Percentiles rank a stretch among this genome's conserved stretches.
These are phyloP conservation scores for Calidris pygmaea DNA, from an alignment of 2,113 vertebrate species.

Conservation along the genomic window DNA sequence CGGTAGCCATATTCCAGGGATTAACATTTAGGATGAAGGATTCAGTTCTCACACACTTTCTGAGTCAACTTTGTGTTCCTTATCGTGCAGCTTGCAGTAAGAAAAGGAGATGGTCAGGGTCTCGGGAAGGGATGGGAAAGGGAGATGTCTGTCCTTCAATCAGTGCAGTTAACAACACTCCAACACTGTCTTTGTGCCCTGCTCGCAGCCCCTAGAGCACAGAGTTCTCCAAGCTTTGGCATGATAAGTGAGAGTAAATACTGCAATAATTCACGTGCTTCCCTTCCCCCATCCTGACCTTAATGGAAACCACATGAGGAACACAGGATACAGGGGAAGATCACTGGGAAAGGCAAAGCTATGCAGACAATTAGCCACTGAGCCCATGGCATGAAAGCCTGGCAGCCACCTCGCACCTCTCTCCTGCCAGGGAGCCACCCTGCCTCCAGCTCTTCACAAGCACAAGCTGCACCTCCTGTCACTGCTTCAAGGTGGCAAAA, in stretches of 20 bases:
- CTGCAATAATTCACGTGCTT: neutral
- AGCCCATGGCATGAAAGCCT: neutral
- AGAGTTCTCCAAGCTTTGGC: neutral
- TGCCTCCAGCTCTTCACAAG: neutral
- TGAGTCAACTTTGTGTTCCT: neutral
- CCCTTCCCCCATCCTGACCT: neutral
- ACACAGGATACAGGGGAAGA: neutral
- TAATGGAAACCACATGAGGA: constrained; percentile 32
- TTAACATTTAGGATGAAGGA: neutral
- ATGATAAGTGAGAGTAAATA: neutral
- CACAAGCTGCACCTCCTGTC: neutral
- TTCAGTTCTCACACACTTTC: neutral
- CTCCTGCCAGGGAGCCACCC: neutral
- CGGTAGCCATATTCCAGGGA: neutral
- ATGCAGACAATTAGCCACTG: neutral
- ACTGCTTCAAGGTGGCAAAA: neutral
- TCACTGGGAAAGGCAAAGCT: neutral
- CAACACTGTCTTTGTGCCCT: neutral
- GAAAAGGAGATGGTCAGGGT: neutral
- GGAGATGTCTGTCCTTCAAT: neutral
- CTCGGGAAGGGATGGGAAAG: neutral
- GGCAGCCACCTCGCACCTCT: neutral
- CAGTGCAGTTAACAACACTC: neutral
- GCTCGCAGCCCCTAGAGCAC: neutral
- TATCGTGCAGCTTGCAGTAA: neutral